Percentiles rank a stretch among this genome's conserved stretches.
phyloP scores from a whole-genome alignment of 2,888 invertebrate species.

The Crepidodera aurea region DNA sequence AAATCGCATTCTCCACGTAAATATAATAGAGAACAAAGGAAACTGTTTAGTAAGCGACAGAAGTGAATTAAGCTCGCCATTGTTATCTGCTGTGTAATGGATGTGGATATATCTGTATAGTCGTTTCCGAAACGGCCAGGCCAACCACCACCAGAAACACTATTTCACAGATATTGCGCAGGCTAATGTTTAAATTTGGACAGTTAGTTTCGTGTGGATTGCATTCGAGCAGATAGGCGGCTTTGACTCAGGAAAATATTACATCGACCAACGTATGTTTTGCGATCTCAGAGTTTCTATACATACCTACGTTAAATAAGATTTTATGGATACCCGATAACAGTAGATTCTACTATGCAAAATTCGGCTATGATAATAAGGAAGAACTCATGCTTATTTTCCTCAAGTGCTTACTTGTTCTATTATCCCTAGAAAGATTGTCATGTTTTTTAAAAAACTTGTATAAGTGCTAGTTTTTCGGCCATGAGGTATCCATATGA shows the following conservation, averaged over 20 bases:
- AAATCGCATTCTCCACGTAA: constrained; percentile 54
- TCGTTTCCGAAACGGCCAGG: constrained; percentile 52
- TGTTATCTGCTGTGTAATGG: constrained; percentile 60
- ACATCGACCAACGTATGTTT: constrained; percentile 15
- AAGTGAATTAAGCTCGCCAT: constrained; percentile 59
- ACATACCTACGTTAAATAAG: not conserved
- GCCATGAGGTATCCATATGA: no score
- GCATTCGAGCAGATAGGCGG: constrained; percentile 29
- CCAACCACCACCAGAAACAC: constrained; percentile 47
- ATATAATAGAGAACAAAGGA: constrained; percentile 58
- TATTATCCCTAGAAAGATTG: no score
- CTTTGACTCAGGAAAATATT: constrained; percentile 25
- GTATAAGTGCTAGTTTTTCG: no score
- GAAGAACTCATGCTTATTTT: no score
- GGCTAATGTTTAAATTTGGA: constrained; percentile 43
- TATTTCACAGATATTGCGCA: constrained; percentile 57
- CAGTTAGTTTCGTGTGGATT: constrained; percentile 33
- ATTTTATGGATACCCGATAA: constrained; percentile 4
- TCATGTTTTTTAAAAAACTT: no score
- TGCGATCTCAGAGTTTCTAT: constrained; percentile 18
- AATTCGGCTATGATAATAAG: no score
- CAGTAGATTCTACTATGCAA: not conserved
- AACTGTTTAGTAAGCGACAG: constrained; percentile 59
- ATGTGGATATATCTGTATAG: constrained; percentile 56
- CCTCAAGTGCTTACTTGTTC: no score